phyloP scores from a whole-genome alignment of 1,140 invertebrate species.

The Liolophura sinensis region DNA sequence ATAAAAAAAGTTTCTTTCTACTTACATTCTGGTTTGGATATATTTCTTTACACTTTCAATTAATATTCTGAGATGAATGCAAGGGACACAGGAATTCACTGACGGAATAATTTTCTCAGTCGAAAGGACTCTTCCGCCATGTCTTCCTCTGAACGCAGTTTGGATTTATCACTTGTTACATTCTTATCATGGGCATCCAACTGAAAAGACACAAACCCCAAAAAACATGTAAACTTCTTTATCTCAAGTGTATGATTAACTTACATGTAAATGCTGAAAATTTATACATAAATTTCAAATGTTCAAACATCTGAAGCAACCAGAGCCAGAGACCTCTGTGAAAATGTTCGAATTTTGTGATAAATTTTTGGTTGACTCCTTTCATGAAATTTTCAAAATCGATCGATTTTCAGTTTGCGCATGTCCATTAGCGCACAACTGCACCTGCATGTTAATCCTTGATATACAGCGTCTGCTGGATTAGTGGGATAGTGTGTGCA shows the following conservation, averaged over 20 bases:
- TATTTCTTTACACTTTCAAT: too few species aligned
- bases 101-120: slow-evolving; percentile 31
- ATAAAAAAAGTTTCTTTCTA: too few species aligned
- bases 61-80: neutral
- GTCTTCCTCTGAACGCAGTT: slow-evolving; percentile 59
- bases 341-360: neutral
- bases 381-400: neutral
- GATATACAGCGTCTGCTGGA: too few species aligned
- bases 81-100: neutral
- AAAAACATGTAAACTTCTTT: slow-evolving; percentile 10
- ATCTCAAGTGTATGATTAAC: neutral
- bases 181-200: slow-evolving; percentile 72
- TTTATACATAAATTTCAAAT: neutral
- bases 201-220: too few species aligned
- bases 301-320: slow-evolving; percentile 2
- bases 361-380: neutral
- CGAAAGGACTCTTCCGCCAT: slow-evolving; percentile 65
- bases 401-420: too few species aligned
- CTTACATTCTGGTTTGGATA: too few species aligned
- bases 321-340: neutral
- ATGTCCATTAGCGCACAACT: too few species aligned
- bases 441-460: too few species aligned
- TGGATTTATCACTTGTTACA: slow-evolving; percentile 40
- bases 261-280: slow-evolving; percentile 1
- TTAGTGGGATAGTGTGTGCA: too few species aligned